A percentile compares a stretch with the other conserved stretches of the same genome.
Conservation (phyloP, 2,888 invertebrate genomes). For the Agriotes lineatus region DNA sequence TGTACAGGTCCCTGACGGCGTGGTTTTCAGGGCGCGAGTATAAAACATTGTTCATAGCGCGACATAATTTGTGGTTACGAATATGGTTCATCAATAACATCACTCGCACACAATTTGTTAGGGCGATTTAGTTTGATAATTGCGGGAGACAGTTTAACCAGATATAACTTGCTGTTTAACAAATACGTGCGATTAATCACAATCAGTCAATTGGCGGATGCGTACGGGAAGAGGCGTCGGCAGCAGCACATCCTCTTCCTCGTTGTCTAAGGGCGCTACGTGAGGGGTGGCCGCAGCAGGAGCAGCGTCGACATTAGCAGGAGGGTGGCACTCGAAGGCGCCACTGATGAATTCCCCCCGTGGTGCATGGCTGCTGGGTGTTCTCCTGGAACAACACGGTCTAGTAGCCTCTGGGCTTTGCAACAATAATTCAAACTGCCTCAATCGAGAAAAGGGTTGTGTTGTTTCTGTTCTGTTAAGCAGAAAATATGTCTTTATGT, state of each 20-base stretch:
- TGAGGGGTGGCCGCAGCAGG: conserved; percentile 47
- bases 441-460: conserved; percentile 31
- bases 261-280: conserved; percentile 50
- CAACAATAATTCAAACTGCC: conserved; percentile 30
- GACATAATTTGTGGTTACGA: conserved; percentile 40
- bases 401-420: conserved; percentile 35
- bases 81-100: conserved; percentile 44
- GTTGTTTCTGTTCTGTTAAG: conserved; percentile 17
- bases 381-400: conserved; percentile 75
- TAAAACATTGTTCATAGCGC: conserved; percentile 37
- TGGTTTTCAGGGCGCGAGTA: conserved; percentile 33
- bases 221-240: conserved; percentile 19
- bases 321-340: conserved; percentile 32
- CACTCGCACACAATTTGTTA: conserved; percentile 46
- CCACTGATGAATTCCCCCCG: conserved; percentile 66
- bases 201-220: conserved; percentile 45
- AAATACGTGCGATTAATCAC: conserved; percentile 46
- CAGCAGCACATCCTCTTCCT: conserved; percentile 6
- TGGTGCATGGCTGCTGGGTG: conserved; percentile 90
- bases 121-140: conserved; percentile 36
- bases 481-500: conserved; percentile 22
- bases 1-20: conserved; percentile 45
- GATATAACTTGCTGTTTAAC: conserved; percentile 30
- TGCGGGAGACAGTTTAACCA: conserved; percentile 34
- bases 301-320: conserved; percentile 41